Conservation (phyloP, 2,888 invertebrate species). For the Drosophila prolongata region DNA sequence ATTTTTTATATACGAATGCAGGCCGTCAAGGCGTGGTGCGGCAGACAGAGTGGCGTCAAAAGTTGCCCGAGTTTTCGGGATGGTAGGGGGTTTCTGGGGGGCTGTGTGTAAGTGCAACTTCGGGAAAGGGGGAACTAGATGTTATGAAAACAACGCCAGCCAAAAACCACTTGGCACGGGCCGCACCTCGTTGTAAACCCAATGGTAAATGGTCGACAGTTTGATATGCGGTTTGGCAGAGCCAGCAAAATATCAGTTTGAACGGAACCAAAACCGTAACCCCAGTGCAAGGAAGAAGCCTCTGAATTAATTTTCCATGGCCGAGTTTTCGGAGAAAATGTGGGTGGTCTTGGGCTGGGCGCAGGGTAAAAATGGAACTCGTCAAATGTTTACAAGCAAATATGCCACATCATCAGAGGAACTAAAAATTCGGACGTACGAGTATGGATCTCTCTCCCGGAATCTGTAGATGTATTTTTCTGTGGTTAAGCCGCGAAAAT, state of each 20-base stretch:
- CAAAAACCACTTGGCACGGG: constrained; percentile 76
- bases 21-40: constrained; percentile 77
- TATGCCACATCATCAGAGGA: constrained; percentile 75
- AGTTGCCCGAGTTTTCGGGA: constrained; percentile 47
- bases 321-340: constrained; percentile 51
- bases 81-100: constrained; percentile 9
- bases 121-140: constrained; percentile 8
- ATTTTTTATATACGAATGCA: constrained; percentile 63
- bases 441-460: constrained; percentile 26
- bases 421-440: constrained; percentile 3
- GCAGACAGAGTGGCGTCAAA: constrained; percentile 77
- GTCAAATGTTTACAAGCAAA: constrained; percentile 80
- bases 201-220: constrained; percentile 77
- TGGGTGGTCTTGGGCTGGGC: not conserved
- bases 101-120: constrained; percentile 12
- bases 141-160: constrained; percentile 78
- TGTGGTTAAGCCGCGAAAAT: constrained; percentile 59
- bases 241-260: constrained; percentile 78
- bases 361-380: constrained; percentile 17
- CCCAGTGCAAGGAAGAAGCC: constrained; percentile 27
- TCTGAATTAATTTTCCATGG: constrained; percentile 72
- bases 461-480: constrained; percentile 40
- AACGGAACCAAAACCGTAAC: constrained; percentile 26
- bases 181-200: constrained; percentile 71
- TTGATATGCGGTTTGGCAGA: constrained; percentile 77